These are phyloP conservation scores for Eulemur macaco DNA, from an alignment of 2,113 vertebrate genomes.

Conservation along the genomic window DNA sequence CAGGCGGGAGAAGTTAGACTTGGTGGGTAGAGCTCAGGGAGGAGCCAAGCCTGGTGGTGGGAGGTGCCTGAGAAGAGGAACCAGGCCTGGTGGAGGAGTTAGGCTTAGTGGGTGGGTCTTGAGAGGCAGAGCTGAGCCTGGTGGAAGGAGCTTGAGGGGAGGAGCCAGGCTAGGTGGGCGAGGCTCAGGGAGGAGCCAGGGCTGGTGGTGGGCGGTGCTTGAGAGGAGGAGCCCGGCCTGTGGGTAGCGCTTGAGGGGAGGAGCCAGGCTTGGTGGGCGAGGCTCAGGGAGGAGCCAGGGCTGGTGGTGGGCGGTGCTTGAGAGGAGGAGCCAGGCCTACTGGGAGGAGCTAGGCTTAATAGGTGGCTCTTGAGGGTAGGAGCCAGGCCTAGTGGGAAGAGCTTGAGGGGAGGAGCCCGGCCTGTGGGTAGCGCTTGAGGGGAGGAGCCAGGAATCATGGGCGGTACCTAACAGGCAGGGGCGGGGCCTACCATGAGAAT, in stretches of 20 bases:
- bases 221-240: neutral
- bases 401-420: neutral
- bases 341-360: neutral
- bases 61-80: neutral
- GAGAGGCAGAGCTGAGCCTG: neutral
- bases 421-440: neutral
- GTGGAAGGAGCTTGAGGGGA: too few relatives aligned
- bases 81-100: too few relatives aligned
- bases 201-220: neutral
- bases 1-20: neutral
- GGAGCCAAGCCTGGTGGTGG: neutral
- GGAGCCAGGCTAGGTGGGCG: neutral
- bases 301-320: neutral
- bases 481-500: conserved; percentile 91
- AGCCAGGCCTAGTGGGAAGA: neutral
- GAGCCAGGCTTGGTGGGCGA: neutral
- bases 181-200: neutral
- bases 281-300: neutral
- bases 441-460: neutral
- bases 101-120: neutral
- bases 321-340: neutral
- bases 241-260: too few relatives aligned
- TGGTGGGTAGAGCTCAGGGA: fast-evolving
- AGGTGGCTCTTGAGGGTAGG: fast-evolving
- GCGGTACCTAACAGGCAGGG: neutral